These are phyloP conservation scores for Ceyx margarethae DNA, from an alignment of 2,113 vertebrate species.

Conservation along the genomic window DNA sequence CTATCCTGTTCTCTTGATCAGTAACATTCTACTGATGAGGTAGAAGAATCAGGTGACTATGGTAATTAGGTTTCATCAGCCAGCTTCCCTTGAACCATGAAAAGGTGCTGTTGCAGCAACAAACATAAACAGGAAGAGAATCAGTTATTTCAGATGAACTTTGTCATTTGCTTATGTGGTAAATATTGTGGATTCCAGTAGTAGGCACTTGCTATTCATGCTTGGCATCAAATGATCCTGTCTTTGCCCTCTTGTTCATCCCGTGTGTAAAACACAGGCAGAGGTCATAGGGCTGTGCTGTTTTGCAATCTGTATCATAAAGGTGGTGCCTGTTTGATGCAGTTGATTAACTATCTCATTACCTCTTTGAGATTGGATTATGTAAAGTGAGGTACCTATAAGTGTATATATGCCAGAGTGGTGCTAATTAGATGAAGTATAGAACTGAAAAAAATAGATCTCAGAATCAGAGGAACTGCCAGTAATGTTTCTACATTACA, in stretches of 20 bases:
- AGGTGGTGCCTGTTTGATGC: not conserved
- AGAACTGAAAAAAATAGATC: not conserved
- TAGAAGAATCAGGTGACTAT: not conserved
- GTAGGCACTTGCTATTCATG: not conserved
- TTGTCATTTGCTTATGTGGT: slow-evolving; percentile 16
- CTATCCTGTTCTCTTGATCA: not conserved
- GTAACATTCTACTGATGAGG: not conserved
- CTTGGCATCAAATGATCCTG: not conserved
- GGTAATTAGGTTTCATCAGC: not conserved
- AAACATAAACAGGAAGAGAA: not conserved
- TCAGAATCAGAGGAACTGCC: not conserved
- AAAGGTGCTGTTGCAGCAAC: not conserved
- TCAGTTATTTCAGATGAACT: not conserved
- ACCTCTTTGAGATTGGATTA: not conserved
- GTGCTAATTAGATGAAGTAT: not conserved
- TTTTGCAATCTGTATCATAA: not conserved
- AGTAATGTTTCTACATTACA: not conserved
- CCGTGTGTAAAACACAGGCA: not conserved
- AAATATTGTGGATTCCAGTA: not conserved
- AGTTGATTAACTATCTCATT: not conserved
- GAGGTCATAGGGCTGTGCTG: not conserved
- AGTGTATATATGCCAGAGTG: not conserved
- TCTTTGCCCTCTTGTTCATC: not conserved
- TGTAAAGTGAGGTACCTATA: not conserved
- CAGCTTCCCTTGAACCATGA: slow-evolving; percentile 16